Base-by-base conservation (phyloP, 2,888 invertebrate species). In the Patella depressa region DNA sequence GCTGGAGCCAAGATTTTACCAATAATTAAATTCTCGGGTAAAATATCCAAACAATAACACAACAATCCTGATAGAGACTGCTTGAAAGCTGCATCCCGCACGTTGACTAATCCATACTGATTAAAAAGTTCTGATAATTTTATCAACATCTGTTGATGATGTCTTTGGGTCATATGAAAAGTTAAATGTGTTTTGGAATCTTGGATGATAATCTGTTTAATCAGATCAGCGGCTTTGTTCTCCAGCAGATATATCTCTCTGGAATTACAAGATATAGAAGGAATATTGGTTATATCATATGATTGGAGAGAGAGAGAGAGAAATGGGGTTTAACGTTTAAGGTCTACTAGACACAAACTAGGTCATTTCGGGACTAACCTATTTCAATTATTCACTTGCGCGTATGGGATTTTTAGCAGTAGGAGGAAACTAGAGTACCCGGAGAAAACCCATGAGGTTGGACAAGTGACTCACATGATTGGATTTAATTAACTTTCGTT, bases 1-100 rank as follows among this genome's bases (percentile, higher is more conserved):
- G 78, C 75, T 9, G 78, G 73, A 24, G 73, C 80, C 70, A 79
- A 81, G n/a, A 73, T 73, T 3, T 45, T 74, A 69, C 81, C 73
- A 29, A 75, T 70, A 53, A 82, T 71, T 65, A 79, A 78, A 14
- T 79, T 70, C 12, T 70, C 71, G 0, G 82, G 71, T 29, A 84
- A 72, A 11, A 59, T 29, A 17, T 80, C 81, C 70, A 81, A 79
- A 53, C 82, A 78, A 70, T 81, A 69, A 24, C 53, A 65, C 7
- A 77, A 59, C 54, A 73, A 24, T 5, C 24, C n/a, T 2, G 73
- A 53, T 17, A 77, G 34, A 9, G 53, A 53, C 14, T 65, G 24
- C 17, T 15, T 65, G n/a, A 73, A 69, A 29, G 24, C 73, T 9
- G 45, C 24, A 14, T 65, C 53, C 53, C 29, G 72, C 29, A 78